Evolutionary conservation across 1,140 invertebrate genomes (phyloP), one percentile per base, ranked within the genome.

Genomic region (Lethrus apterus): DNA sequence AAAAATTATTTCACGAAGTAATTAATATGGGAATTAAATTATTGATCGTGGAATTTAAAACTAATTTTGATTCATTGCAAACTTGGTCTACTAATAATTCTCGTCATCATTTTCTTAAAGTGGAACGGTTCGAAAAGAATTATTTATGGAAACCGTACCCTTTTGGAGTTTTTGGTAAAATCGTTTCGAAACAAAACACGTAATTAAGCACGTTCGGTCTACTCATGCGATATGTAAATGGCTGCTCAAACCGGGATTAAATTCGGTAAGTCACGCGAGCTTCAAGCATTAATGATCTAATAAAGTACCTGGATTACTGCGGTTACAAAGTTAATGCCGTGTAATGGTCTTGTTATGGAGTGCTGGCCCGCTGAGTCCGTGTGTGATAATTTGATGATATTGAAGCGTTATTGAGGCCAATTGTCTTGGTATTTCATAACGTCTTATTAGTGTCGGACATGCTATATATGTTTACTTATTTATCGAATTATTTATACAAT

Each of bases 301-400:
- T 58, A 58, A 58, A 58, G 49, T 56, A 58, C 56, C 56, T 58
- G 56, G 56, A 55, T 58, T 58, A 58, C 42, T 53, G 51, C 41
- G 56, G 49, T 58, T 58, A 58, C 56, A 58, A 58, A 58, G 51
- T 51, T 58, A 58, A 58, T 58, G 50, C 56, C 56, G 47, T 58
- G 56, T 58, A 58, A 58, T 58, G 56, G 45, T 34, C 49, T 54
- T 50, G 51, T 58, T 58, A 58, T 58, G 45, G 54, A 50, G 53
- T 53, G 58, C 51, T 40, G 55, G 55, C 55, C 55, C 48, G 52
- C 50, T 52, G 55, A 51, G 50, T 44, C 33, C 34, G 33, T 48
- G 44, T 48, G 50, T 45, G 51, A 56, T 58, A 58, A 56, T 58
- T 55, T 58, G 56, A 58, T 58, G 56, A 56, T 58, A 56, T 55